Conservation (phyloP, 1,140 invertebrate genomes). For the Sminthurinus signatus region DNA sequence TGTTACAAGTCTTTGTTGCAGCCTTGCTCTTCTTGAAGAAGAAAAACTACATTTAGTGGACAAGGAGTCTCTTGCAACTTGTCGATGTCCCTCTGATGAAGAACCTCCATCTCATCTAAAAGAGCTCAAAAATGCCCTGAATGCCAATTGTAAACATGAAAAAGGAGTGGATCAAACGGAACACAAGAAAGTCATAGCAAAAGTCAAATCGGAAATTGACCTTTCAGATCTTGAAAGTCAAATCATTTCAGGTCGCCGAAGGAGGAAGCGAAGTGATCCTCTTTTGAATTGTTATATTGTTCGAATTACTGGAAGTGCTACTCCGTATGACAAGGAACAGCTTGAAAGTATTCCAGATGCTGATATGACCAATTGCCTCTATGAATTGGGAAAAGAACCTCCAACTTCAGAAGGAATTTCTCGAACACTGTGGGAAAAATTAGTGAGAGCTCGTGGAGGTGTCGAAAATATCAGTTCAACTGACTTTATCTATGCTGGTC, state of each 20-base stretch:
- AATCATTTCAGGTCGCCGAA: constrained; percentile 19
- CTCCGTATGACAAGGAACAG: constrained; percentile 18
- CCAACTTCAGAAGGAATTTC: constrained; percentile 21
- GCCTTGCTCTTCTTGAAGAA: constrained; percentile 29
- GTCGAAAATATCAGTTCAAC: constrained; percentile 14
- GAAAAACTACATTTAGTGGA: constrained; percentile 19
- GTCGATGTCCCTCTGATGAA: constrained; percentile 30
- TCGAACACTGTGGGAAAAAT: constrained; percentile 30
- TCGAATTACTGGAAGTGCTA: constrained; percentile 28
- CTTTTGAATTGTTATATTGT: constrained; percentile 25
- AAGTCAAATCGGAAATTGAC: constrained; percentile 33
- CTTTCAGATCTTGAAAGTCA: constrained; percentile 36
- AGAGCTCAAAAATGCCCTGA: constrained; percentile 32
- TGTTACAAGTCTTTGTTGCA: constrained; percentile 33
- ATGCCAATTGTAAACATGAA: constrained; percentile 31
- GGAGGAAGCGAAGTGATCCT: neutral
- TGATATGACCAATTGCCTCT: constrained; percentile 32
- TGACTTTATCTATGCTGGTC: constrained; percentile 16
- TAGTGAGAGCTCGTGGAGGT: constrained; percentile 10
- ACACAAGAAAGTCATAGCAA: constrained; percentile 17
- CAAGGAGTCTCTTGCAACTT: constrained; percentile 25
- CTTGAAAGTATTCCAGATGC: constrained; percentile 18
- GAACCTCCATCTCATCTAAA: constrained; percentile 33
- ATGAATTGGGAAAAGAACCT: constrained; percentile 32
- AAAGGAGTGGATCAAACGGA: neutral